phyloP scores from a whole-genome alignment of 37 sponge, comb jelly and placozoan genomes.

The Beroe ovata region DNA sequence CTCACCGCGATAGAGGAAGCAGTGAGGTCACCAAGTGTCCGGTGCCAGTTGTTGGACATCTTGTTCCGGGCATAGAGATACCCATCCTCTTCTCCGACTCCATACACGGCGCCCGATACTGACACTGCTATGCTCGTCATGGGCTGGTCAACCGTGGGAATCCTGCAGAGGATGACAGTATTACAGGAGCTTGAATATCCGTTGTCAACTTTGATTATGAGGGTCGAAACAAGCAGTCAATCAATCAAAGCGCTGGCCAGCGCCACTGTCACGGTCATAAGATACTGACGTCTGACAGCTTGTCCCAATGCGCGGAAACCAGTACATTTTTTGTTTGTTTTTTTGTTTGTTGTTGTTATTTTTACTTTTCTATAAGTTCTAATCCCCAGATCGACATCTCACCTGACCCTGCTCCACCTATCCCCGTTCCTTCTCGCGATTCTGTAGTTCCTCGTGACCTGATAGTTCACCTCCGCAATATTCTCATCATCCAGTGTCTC shows the following conservation, averaged over 20 bases:
- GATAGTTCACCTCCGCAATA: neutral
- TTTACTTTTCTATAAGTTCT: too few relatives aligned
- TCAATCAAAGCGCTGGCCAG: too few relatives aligned
- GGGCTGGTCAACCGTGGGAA: neutral
- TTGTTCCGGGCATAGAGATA: conserved; percentile 8
- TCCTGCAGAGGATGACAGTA: neutral
- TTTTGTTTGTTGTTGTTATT: too few relatives aligned
- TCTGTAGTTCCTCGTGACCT: neutral
- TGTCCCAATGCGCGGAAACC: too few relatives aligned
- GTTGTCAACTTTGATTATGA: too few relatives aligned
- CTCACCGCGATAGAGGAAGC: conserved; percentile 37
- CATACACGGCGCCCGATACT: neutral
- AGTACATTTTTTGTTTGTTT: too few relatives aligned
- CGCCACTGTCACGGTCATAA: too few relatives aligned
- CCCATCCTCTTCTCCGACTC: conserved; percentile 52
- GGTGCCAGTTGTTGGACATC: conserved; percentile 27
- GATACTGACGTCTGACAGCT: too few relatives aligned
- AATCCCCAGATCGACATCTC: too few relatives aligned
- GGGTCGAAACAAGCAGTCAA: too few relatives aligned
- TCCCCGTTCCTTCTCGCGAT: neutral
- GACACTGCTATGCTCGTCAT: conserved; percentile 3
- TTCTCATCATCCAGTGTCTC: neutral
- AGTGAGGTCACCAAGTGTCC: neutral
- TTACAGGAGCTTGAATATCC: too few relatives aligned
- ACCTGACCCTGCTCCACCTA: neutral